These are phyloP conservation scores for Actias luna DNA, from an alignment of 2,888 invertebrate genomes.

Conservation along the genomic window DNA sequence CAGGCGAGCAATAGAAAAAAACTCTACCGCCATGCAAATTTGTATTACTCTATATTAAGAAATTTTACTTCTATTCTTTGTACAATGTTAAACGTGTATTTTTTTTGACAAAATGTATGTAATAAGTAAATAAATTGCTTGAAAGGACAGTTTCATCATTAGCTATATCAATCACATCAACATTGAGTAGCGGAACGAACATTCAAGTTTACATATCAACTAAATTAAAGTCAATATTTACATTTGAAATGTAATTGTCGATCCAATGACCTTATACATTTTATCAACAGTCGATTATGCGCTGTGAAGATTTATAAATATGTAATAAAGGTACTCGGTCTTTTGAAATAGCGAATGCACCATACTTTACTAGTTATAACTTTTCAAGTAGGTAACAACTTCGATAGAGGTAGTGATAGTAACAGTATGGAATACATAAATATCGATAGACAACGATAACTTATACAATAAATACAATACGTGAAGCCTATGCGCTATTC, in stretches of 20 bases:
- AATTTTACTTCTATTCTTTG: no score
- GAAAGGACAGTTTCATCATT: no score
- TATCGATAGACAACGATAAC: background rate
- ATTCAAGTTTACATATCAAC: background rate
- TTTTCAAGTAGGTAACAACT: background rate
- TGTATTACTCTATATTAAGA: no score
- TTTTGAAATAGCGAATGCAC: background rate
- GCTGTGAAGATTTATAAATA: no score
- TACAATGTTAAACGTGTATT: no score
- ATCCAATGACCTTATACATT: background rate
- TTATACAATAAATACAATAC: background rate
- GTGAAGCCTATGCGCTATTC: background rate
- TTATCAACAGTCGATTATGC: background rate
- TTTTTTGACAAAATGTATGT: no score
- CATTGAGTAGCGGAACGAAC: background rate
- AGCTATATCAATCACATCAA: background rate
- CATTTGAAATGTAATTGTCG: conserved; percentile 4
- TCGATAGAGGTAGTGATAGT: background rate
- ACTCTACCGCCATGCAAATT: no score
- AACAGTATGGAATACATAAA: background rate
- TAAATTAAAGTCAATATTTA: background rate
- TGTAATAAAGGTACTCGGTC: background rate
- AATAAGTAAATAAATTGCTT: no score
- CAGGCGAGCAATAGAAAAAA: no score
- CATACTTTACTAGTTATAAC: background rate